Evolutionary conservation across 2,113 vertebrate species (phyloP).

Genomic region (Verasper variegatus): DNA sequence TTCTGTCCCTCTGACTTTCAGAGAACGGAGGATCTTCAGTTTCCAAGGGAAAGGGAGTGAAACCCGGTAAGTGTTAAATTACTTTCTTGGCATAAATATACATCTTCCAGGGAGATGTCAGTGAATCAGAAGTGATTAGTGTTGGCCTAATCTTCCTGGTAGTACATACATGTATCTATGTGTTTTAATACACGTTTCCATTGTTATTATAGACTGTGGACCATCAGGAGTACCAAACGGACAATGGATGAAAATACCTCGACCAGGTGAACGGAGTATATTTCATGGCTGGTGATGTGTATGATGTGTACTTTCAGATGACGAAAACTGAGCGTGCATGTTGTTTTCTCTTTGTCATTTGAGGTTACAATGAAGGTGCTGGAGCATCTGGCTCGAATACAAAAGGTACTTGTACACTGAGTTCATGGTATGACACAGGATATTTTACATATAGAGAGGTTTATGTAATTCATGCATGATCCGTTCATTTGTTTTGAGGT

Average conservation of each 20-base stretch:
- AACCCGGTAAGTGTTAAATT: slow-evolving; percentile 63
- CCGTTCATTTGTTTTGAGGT: slow-evolving; percentile 29
- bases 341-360: slow-evolving; percentile 16
- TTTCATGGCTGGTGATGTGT: not conserved
- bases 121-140: too few species aligned
- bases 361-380: slow-evolving; percentile 47
- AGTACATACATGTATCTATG: too few species aligned
- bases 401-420: slow-evolving; percentile 39
- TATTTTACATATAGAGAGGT: not conserved
- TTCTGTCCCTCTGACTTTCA: slow-evolving; percentile 35
- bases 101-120: too few species aligned
- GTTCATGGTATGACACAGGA: not conserved
- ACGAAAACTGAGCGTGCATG: not conserved
- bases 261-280: slow-evolving; percentile 65
- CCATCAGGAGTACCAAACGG: slow-evolving; percentile 72
- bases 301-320: not conserved
- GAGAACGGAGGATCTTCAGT: slow-evolving; percentile 31
- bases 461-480: not conserved
- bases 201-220: slow-evolving; percentile 73
- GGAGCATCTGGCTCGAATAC: slow-evolving; percentile 49
- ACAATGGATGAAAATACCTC: slow-evolving; percentile 79
- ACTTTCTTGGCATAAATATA: not conserved
- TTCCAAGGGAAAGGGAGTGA: slow-evolving; percentile 63
- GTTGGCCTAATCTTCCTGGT: too few species aligned
- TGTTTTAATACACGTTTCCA: slow-evolving; percentile 1